These are phyloP conservation scores for Dysmachus trigonus DNA, from an alignment of 2,888 invertebrate genomes.

Conservation along the genomic window DNA sequence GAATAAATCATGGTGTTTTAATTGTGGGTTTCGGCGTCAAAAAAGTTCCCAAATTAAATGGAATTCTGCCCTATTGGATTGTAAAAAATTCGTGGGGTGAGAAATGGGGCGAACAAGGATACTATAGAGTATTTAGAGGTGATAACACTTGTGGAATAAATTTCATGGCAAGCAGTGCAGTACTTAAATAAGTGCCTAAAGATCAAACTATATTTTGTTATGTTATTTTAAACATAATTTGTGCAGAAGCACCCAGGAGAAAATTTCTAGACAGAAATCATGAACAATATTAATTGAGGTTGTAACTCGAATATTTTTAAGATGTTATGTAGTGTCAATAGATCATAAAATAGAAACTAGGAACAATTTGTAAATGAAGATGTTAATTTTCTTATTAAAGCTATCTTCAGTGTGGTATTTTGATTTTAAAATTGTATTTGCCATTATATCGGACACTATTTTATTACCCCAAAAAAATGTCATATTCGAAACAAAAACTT, in stretches of 20 bases:
- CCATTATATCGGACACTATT: too few relatives aligned
- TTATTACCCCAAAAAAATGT: too few relatives aligned
- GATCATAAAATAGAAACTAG: background rate
- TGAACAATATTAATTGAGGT: background rate
- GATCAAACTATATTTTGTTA: background rate
- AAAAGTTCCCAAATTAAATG: constrained; percentile 83
- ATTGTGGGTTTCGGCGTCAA: constrained; percentile 89
- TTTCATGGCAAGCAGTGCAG: constrained; percentile 87
- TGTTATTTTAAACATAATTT: background rate
- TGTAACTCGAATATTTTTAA: background rate
- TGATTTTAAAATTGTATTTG: too few relatives aligned
- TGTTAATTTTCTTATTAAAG: background rate
- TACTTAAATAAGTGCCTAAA: constrained; percentile 67
- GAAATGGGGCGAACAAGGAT: constrained; percentile 93
- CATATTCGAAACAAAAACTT: too few relatives aligned
- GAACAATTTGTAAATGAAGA: background rate
- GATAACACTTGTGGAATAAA: constrained; percentile 94
- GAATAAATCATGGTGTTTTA: constrained; percentile 93
- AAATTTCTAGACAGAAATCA: too few relatives aligned
- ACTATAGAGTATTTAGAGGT: constrained; percentile 92
- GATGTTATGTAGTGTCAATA: background rate
- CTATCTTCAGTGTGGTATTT: background rate
- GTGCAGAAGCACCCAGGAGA: too few relatives aligned
- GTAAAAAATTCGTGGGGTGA: constrained; percentile 96
- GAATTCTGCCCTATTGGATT: constrained; percentile 87